phyloP scores from a whole-genome alignment of 2,113 vertebrate species.

The Salminus brasiliensis region DNA sequence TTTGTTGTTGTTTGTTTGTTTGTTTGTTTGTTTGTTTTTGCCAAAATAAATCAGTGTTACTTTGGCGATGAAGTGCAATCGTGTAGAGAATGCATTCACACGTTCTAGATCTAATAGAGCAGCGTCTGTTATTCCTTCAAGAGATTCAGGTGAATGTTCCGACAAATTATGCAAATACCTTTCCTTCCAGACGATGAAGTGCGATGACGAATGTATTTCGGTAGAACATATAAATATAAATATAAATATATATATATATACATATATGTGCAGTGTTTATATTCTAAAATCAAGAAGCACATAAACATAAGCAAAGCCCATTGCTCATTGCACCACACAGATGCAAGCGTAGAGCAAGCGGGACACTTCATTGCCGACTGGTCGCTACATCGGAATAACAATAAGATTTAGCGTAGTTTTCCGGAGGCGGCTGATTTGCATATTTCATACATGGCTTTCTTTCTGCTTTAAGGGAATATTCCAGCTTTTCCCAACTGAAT shows the following conservation, averaged over 20 bases:
- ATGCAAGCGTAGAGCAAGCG: neutral
- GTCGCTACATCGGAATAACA: neutral
- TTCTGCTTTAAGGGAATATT: slow-evolving; percentile 63
- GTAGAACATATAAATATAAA: too few relatives aligned
- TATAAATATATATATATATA: too few relatives aligned
- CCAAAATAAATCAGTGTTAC: slow-evolving; percentile 90
- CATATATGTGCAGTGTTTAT: slow-evolving; percentile 64
- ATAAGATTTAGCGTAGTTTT: neutral
- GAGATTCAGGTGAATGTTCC: slow-evolving; percentile 74
- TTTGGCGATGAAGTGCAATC: slow-evolving; percentile 91
- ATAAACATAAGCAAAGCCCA: neutral
- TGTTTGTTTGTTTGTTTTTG: slow-evolving; percentile 67
- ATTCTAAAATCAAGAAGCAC: slow-evolving; percentile 44
- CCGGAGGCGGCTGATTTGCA: neutral
- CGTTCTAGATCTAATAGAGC: slow-evolving; percentile 71
- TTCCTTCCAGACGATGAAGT: slow-evolving; percentile 64
- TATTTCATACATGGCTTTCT: neutral
- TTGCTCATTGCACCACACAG: neutral
- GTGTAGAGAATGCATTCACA: slow-evolving; percentile 80
- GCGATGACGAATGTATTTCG: slow-evolving; percentile 67
- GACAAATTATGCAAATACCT: slow-evolving; percentile 47
- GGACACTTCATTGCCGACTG: neutral
- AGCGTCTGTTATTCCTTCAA: slow-evolving; percentile 83
- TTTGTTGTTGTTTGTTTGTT: slow-evolving; percentile 77
- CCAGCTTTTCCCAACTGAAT: neutral